Evolutionary conservation across 2,113 vertebrate species (phyloP).

Genomic region (Gymnobelideus leadbeateri): DNA sequence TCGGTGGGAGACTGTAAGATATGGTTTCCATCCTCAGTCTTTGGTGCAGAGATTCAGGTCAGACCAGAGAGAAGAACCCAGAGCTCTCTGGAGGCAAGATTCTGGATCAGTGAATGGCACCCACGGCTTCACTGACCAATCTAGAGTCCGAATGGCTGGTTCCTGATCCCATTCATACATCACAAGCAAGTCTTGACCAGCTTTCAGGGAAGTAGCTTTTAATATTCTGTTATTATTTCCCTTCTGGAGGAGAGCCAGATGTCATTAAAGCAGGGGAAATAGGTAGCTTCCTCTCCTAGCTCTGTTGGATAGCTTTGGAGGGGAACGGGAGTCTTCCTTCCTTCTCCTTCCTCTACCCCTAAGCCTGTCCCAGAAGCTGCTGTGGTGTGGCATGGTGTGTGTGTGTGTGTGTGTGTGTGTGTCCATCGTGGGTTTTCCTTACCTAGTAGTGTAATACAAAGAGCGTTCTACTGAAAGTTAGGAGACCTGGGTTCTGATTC

Average conservation of each 20-base stretch:
- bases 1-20: not conserved
- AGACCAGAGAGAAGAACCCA: not conserved
- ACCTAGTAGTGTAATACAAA: no score
- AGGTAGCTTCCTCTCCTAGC: not conserved
- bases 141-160: not conserved
- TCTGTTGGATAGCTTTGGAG: not conserved
- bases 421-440: no score
- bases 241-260: not conserved
- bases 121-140: not conserved
- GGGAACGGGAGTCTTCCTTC: not conserved
- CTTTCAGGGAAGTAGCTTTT: not conserved
- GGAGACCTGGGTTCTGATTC: no score
- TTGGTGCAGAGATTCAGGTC: not conserved
- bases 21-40: not conserved
- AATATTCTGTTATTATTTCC: not conserved
- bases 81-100: not conserved
- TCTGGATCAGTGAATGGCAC: not conserved
- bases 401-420: no score
- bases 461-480: no score
- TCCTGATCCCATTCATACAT: not conserved
- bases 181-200: not conserved
- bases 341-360: not conserved
- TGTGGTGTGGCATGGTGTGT: no score
- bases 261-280: not conserved
- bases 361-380: not conserved